Conservation (phyloP, 2,113 vertebrate genomes). For the Catharus fuscescens region DNA sequence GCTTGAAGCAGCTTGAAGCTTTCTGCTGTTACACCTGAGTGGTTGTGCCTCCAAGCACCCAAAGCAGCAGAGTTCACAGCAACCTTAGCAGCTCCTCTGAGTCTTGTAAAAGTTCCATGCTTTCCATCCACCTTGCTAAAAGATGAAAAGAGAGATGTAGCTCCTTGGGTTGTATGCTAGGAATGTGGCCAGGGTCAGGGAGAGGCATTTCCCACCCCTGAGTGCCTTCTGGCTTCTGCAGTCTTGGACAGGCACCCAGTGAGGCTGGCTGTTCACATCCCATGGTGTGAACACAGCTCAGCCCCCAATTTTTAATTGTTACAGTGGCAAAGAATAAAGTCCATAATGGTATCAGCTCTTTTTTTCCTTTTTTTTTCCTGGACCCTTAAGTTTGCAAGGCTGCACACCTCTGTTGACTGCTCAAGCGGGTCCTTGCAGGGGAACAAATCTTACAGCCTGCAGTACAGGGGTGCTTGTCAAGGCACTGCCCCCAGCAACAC, state of each 20-base stretch:
- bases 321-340: not conserved
- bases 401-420: not conserved
- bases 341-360: not conserved
- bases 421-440: not conserved
- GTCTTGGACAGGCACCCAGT: not conserved
- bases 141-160: not conserved
- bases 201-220: not conserved
- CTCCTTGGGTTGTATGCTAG: not conserved
- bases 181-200: not conserved
- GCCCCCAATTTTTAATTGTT: not conserved
- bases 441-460: not conserved
- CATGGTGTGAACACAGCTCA: not conserved
- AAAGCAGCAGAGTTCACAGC: not conserved
- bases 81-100: not conserved
- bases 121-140: not conserved
- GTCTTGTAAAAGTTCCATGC: accelerated
- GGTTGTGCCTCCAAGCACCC: not conserved
- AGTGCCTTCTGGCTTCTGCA: not conserved
- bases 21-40: not conserved
- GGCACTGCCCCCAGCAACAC: not conserved
- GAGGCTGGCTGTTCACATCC: not conserved
- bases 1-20: not conserved
- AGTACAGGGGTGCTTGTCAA: not conserved
- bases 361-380: not conserved
- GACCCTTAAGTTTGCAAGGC: not conserved